These are phyloP conservation scores for Rhodeus uyekii DNA, from an alignment of 2,797 vertebrate genomes.

Conservation along the genomic window DNA sequence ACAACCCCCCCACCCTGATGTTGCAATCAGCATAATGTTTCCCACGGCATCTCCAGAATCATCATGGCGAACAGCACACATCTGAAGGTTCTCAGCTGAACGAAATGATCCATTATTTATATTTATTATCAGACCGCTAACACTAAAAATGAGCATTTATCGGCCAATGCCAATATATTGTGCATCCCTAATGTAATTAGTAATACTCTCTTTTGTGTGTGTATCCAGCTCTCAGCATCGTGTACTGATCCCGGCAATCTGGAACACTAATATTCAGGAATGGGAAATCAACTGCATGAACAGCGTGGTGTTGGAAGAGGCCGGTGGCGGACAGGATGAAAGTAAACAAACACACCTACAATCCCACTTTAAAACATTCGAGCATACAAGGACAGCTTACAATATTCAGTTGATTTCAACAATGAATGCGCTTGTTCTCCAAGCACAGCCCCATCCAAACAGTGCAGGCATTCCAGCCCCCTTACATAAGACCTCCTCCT, in stretches of 20 bases:
- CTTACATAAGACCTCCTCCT: slow-evolving; percentile 18
- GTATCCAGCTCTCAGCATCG: slow-evolving; percentile 68
- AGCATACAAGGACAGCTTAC: not conserved
- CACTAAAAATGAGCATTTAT: too few species aligned
- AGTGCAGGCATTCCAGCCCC: slow-evolving; percentile 8
- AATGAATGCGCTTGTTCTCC: slow-evolving; percentile 33
- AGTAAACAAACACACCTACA: slow-evolving; percentile 60
- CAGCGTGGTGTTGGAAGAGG: slow-evolving; percentile 71
- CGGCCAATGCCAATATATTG: too few species aligned
- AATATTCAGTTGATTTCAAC: not conserved
- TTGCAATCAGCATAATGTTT: too few species aligned
- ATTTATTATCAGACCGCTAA: too few species aligned
- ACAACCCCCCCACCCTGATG: too few species aligned
- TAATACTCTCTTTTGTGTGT: not conserved
- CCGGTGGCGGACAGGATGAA: slow-evolving; percentile 48
- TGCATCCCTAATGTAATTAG: too few species aligned
- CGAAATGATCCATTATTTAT: too few species aligned
- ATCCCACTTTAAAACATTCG: not conserved
- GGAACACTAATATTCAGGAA: slow-evolving; percentile 75
- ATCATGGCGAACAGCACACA: too few species aligned
- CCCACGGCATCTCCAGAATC: too few species aligned
- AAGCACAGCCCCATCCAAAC: not conserved
- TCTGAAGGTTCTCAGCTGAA: too few species aligned
- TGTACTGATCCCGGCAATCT: slow-evolving; percentile 72
- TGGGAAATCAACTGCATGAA: slow-evolving; percentile 80